Conservation (phyloP, 2,113 vertebrate species). For the Tragelaphus imberbis region DNA sequence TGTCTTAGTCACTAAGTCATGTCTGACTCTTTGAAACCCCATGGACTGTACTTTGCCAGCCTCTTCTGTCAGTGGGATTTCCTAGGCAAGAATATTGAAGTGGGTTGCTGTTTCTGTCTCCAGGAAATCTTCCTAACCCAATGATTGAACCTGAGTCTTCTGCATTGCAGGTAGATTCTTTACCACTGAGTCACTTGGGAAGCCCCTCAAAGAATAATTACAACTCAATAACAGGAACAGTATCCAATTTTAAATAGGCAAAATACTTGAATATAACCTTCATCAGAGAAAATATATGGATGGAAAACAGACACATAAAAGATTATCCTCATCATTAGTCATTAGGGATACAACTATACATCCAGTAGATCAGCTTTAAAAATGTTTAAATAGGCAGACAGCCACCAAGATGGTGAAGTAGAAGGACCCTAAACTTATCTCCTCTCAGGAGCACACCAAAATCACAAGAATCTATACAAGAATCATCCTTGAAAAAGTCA, state of each 20-base stretch:
- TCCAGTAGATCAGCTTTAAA: background rate
- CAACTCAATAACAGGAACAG: background rate
- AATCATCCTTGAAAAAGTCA: background rate
- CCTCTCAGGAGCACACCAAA: background rate
- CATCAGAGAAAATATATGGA: background rate
- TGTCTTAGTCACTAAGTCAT: background rate
- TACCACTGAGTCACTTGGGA: background rate
- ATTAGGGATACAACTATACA: background rate
- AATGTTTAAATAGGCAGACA: background rate
- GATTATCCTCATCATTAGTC: background rate
- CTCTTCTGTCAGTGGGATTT: background rate
- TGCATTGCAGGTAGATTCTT: background rate
- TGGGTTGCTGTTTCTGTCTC: background rate
- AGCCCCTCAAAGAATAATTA: background rate
- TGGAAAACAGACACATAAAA: background rate
- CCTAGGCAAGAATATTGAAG: background rate
- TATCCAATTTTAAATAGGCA: background rate
- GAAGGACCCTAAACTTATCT: background rate
- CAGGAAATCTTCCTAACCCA: background rate
- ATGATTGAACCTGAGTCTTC: background rate
- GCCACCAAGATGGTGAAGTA: background rate
- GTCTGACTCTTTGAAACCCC: background rate
- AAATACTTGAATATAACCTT: background rate
- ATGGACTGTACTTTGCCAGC: background rate
- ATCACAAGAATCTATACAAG: background rate